Base-by-base conservation (phyloP, 2,888 invertebrate genomes). In the Orthosia incerta region DNA sequence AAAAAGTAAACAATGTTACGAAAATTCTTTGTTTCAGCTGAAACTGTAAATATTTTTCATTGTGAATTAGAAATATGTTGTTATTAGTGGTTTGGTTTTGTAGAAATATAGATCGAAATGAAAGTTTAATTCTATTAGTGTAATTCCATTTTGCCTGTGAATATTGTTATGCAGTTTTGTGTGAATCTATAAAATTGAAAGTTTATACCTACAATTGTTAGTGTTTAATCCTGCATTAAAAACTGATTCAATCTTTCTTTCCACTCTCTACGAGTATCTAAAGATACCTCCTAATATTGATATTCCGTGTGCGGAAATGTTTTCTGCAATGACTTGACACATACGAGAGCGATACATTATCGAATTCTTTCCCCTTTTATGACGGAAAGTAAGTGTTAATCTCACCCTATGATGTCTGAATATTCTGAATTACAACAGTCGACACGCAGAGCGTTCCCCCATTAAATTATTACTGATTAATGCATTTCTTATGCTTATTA, bases 241-340 rank as follows among this genome's bases (percentile, higher is more conserved):
- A 46, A 64, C 20, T n/a, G 4, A 18, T 5, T 16, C 23, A 50
- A 50, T 53, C 26, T 60, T n/a, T 12, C 3, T 5, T n/a, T n/a
- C 16, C 50, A 55, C 23, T 20, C 39, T 9, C 39, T 9, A 39
- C 39, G 1, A 55, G 51, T 23, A 16, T 13, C 57, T 31, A 18
- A n/a, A 20, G 50, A 68, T 53, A n/a, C 18, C 18, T n/a, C 51
- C 3, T 15, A 45, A 46, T 31, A n/a, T n/a, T n/a, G n/a, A n/a
- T n/a, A 63, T 76, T 63, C n/a, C 31, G 23, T 55, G 53, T 50
- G 26, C 26, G 55, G 45, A 76, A 81, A 67, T 55, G 18, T 81
- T 76, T 59, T 59, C 45, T 51, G 67, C 62, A 63, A 76, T 78
- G 48, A 76, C 53, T 77, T 62, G 67, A 77, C 66, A 77, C 39